phyloP scores from a whole-genome alignment of 2,113 vertebrate genomes.

The Pseudopipra pipra region DNA sequence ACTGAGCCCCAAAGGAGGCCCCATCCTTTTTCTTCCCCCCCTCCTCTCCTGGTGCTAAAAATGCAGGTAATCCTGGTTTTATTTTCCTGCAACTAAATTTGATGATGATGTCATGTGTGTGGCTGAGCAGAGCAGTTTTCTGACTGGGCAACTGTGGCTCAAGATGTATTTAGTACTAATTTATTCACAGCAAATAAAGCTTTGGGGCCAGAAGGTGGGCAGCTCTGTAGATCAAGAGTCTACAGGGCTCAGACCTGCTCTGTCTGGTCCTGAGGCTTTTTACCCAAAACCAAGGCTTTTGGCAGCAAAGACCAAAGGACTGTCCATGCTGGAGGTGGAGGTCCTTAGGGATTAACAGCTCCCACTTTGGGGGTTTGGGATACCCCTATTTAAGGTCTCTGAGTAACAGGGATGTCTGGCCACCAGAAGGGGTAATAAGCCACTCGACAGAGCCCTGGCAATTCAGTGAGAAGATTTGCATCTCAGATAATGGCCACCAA shows the following conservation, averaged over 20 bases:
- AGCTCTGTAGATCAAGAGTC: not conserved
- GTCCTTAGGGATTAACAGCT: not conserved
- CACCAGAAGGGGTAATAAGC: conserved; percentile 15
- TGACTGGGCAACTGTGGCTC: not conserved
- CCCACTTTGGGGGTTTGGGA: not conserved
- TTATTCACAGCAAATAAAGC: conserved; percentile 30
- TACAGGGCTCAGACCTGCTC: not conserved
- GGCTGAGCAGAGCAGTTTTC: conserved; percentile 27
- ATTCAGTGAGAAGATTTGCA: conserved; percentile 37
- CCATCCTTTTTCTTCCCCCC: not conserved
- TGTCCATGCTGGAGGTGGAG: fast-evolving
- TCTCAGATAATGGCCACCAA: conserved; percentile 60
- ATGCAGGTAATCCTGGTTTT: conserved; percentile 36
- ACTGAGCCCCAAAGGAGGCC: not conserved
- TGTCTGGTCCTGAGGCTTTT: not conserved
- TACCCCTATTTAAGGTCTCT: not conserved
- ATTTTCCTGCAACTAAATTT: conserved; percentile 16
- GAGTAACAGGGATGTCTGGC: not conserved
- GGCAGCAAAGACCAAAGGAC: not conserved
- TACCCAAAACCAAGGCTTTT: not conserved
- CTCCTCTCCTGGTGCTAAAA: not conserved
- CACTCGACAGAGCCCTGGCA: not conserved
- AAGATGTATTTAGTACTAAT: not conserved
- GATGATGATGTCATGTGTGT: conserved; percentile 21
- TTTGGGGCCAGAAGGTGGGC: not conserved